Conservation (phyloP, 2,113 vertebrate genomes). For the Synodontis membranacea region DNA sequence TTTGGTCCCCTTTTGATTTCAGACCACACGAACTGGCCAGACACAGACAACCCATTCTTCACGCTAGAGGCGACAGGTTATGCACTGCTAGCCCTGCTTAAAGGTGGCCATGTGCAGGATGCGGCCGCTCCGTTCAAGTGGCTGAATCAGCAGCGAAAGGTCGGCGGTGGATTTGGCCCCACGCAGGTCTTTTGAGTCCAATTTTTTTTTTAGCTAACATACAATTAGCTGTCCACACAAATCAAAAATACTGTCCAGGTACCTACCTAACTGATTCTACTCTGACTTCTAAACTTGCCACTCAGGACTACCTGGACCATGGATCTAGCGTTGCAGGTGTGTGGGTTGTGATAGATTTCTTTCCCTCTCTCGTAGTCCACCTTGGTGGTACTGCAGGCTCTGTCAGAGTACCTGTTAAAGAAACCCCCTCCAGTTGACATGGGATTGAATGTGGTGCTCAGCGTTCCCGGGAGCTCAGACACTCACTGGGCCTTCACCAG, state of each 20-base stretch:
- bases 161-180: conserved; percentile 69
- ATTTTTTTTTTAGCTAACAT: background rate
- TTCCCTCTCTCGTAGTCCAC: conserved; percentile 64
- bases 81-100: conserved; percentile 70
- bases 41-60: conserved; percentile 57
- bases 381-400: conserved; percentile 74
- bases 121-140: conserved; percentile 64
- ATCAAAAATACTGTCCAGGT: background rate
- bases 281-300: too few relatives aligned
- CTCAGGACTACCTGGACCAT: background rate
- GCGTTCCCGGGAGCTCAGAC: conserved; percentile 57
- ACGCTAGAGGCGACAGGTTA: conserved; percentile 73
- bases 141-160: conserved; percentile 67
- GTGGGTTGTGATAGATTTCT: background rate
- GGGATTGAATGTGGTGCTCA: conserved; percentile 66
- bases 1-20: background rate
- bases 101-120: conserved; percentile 57
- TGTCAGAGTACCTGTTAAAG: conserved; percentile 69
- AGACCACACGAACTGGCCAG: conserved; percentile 67
- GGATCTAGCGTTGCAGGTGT: background rate
- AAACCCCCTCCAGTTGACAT: conserved; percentile 50
- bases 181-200: conserved; percentile 69
- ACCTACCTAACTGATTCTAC: background rate
- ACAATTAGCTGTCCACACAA: too few relatives aligned
- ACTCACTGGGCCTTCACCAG: conserved; percentile 63